Base-by-base conservation (phyloP, 2,888 invertebrate species). In the Argyresthia albistria region DNA sequence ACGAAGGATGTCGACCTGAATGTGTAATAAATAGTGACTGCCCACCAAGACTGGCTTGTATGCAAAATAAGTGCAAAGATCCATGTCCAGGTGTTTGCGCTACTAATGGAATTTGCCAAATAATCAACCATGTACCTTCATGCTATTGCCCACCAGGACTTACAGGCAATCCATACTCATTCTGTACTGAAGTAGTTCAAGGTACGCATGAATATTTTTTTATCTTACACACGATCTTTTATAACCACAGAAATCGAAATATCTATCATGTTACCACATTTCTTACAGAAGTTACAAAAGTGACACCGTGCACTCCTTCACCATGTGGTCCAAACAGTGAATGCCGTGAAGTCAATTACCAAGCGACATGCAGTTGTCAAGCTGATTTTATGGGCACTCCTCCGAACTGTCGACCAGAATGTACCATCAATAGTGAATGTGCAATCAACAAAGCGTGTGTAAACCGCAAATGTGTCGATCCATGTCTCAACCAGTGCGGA, bases 11-110 rank as follows among this genome's bases (percentile, higher is more conserved):
- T 70, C 89, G 93, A 54, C 94, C 94, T 0, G 95, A 95, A 77
- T 96, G 96, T 73, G 89, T 93, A 6, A 90, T 94, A 51, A 95
- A 94, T 68, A 90, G 92, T 11, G 95, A 96, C 69, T 96, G 96
- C 66, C 80, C 91, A 8, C 91, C 91, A 46, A 89, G 91, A 69
- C 82, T 89, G 64, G 93, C 95, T 39, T 95, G 95, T 65, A 88
- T 93, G 35, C 91, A 93, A 73, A 91, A 91, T 64, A 93, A 92
- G 79, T 94, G 94, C 72, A 89, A 89, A 67, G 92, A 95, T 73
- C 95, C 96, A 11, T 96, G 96, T 61, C 92, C 92, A 0, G 93
- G 93, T 49, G 88, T 90, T 36, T 95, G 95, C 69, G 94, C 93
- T 43, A 73, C 87, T 49, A 93, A 93, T 67, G 93, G 92, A 4